Percentiles rank a stretch among this genome's conserved stretches.
These are phyloP conservation scores for Rhopalosiphum padi DNA, from an alignment of 1,140 invertebrate genomes.

Conservation along the genomic window DNA sequence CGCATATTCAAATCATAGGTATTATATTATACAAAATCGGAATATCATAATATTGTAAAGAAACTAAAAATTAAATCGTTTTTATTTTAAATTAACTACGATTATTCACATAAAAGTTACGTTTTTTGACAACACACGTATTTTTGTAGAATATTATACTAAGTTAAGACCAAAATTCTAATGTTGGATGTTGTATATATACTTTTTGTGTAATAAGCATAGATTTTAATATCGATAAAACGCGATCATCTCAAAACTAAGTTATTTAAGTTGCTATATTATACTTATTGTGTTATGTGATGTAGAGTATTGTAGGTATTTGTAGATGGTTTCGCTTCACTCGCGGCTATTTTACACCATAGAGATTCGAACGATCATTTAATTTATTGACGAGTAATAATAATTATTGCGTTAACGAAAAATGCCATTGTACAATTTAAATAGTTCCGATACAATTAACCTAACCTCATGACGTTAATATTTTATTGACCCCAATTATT, in stretches of 20 bases:
- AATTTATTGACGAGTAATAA: constrained; percentile 41
- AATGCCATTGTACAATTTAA: constrained; percentile 23
- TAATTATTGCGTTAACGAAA: constrained; percentile 11
- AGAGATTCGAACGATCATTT: background rate
- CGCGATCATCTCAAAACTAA: background rate
- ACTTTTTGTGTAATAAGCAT: too few relatives aligned
- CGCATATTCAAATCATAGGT: background rate
- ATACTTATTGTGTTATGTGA: background rate
- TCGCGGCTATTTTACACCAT: background rate
- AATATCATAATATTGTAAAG: background rate
- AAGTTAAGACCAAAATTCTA: too few relatives aligned
- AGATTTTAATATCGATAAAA: too few relatives aligned
- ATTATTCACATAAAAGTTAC: background rate
- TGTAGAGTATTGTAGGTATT: background rate
- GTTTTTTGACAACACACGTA: background rate
- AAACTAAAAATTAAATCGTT: background rate
- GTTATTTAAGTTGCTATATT: background rate
- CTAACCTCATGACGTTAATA: constrained; percentile 30
- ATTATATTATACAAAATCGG: too few relatives aligned
- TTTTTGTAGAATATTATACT: background rate
- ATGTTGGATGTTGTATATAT: too few relatives aligned
- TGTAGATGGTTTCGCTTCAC: background rate
- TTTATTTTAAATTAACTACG: background rate
- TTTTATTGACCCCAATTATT: constrained; percentile 49
- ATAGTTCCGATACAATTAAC: constrained; percentile 45